A percentile compares a stretch with the other conserved stretches of the same genome.
phyloP scores from a whole-genome alignment of 2,113 vertebrate genomes.

The Tretioscincus oriximinensis region DNA sequence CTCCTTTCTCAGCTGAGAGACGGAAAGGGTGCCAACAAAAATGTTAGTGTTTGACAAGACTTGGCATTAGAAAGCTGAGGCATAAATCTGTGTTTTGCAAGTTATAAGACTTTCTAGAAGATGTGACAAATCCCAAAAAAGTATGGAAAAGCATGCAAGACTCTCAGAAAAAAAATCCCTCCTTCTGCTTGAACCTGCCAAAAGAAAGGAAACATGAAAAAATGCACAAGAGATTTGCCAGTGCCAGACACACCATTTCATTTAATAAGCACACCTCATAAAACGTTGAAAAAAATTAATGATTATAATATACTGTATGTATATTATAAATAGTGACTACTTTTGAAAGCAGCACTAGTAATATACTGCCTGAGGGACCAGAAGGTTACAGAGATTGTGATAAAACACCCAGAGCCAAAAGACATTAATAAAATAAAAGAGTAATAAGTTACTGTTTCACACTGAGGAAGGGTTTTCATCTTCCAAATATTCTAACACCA shows the following conservation, averaged over 20 bases:
- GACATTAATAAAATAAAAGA: slow-evolving; percentile 36
- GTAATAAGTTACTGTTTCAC: slow-evolving; percentile 26
- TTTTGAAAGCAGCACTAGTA: slow-evolving; percentile 46
- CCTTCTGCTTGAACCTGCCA: slow-evolving; percentile 55
- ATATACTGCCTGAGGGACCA: slow-evolving; percentile 32
- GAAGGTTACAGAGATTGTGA: slow-evolving; percentile 47
- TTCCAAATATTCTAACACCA: slow-evolving; percentile 7
- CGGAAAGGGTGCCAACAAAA: slow-evolving; percentile 65
- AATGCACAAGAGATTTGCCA: slow-evolving; percentile 54
- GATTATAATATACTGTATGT: slow-evolving; percentile 46
- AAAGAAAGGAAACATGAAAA: slow-evolving; percentile 63
- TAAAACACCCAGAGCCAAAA: slow-evolving; percentile 35
- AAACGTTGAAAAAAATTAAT: slow-evolving; percentile 57
- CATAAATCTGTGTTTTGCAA: slow-evolving; percentile 67
- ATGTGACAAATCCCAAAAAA: slow-evolving; percentile 66
- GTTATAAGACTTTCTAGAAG: slow-evolving; percentile 67
- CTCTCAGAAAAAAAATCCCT: slow-evolving; percentile 55
- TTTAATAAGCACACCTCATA: slow-evolving; percentile 68
- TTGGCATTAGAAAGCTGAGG: slow-evolving; percentile 61
- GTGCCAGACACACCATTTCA: slow-evolving; percentile 62
- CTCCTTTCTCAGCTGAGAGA: slow-evolving; percentile 59
- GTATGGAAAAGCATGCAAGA: slow-evolving; percentile 58
- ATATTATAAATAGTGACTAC: slow-evolving; percentile 56
- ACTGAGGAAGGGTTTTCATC: slow-evolving; percentile 26
- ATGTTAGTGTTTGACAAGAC: slow-evolving; percentile 66